phyloP scores from a whole-genome alignment of 1,140 invertebrate species.

The Euwallacea similis region DNA sequence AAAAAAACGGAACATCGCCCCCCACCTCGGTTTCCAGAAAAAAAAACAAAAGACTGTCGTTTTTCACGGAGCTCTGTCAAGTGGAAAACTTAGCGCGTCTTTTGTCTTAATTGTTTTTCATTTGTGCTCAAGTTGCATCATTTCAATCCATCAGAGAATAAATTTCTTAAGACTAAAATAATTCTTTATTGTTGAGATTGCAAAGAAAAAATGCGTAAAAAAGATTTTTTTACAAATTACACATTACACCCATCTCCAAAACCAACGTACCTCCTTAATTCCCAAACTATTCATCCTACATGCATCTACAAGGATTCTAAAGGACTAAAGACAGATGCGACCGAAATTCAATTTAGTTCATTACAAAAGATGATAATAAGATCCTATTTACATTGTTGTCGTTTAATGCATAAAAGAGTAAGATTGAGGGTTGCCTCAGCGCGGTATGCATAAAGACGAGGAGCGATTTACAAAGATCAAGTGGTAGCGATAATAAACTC shows the following conservation, averaged over 20 bases:
- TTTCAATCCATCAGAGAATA: background rate
- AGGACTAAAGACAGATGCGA: no score
- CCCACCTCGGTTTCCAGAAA: conserved; percentile 12
- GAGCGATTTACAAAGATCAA: conserved; percentile 40
- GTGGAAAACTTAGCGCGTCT: conserved; percentile 26
- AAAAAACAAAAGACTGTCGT: conserved; percentile 29
- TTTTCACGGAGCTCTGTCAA: conserved; percentile 29
- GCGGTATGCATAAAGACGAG: conserved; percentile 40
- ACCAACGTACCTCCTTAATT: no score
- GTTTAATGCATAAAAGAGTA: conserved; percentile 37
- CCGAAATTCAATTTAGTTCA: conserved; percentile 3
- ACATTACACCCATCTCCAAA: no score
- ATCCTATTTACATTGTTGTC: conserved; percentile 38
- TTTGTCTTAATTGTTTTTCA: conserved; percentile 4
- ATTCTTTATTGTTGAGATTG: no score
- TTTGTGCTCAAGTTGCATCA: background rate
- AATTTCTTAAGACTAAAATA: background rate
- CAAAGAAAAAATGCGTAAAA: no score
- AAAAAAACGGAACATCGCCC: background rate
- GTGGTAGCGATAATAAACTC: conserved; percentile 40
- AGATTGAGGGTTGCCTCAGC: conserved; percentile 36
- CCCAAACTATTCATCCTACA: no score
- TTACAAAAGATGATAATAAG: conserved; percentile 29
- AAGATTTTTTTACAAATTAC: no score
- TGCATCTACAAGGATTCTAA: no score